Base-by-base conservation (phyloP, 2,113 vertebrate species). In the Tychaedon coryphoeus region DNA sequence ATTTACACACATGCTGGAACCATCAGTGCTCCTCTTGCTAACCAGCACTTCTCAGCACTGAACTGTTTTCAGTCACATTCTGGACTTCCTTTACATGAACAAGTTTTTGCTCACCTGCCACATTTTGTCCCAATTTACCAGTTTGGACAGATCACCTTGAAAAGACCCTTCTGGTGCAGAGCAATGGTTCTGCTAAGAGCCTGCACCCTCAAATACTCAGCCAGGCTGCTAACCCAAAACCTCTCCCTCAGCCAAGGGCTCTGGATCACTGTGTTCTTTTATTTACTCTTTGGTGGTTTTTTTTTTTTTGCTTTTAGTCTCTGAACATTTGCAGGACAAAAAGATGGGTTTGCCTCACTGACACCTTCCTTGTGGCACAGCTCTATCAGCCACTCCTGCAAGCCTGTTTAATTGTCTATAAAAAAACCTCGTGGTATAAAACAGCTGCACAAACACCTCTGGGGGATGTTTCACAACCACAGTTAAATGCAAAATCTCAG, bases 361-460 rank as follows among this genome's bases (percentile, higher is more conserved):
- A 36, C 40, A 58, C 74, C 5, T 62, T 54, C 12, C 9, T 8
- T 14, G 28, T 76, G 19, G 11, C 70, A 25, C 29, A 54, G 65
- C 47, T 79, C 0, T 34, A 40, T 72, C 43, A 92, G 75, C 54
- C 1, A 0, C 38, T 48, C 36, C 60, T 84, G 33, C 42, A 23
- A 79, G 22, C 45, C 73, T 28, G 18, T 34, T 67, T 9, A 50
- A 65, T 58, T 20, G 29, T 33, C 81, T 61, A 12, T 29, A 51
- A 64, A 77, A 65, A 75, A 88, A 94, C 47, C 33, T 29, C 1
- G 0, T 18, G n/a, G 45, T 47, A 53, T n/a, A 40, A 69, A 90
- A 72, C 64, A 94, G 86, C 69, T 92, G 90, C 71, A 77, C 51
- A 81, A 82, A 54, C 64, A 69, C 61, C 78, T 94, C 88, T 53